These are phyloP conservation scores for Resseliella maxima DNA, from an alignment of 2,888 invertebrate genomes.

Conservation along the genomic window DNA sequence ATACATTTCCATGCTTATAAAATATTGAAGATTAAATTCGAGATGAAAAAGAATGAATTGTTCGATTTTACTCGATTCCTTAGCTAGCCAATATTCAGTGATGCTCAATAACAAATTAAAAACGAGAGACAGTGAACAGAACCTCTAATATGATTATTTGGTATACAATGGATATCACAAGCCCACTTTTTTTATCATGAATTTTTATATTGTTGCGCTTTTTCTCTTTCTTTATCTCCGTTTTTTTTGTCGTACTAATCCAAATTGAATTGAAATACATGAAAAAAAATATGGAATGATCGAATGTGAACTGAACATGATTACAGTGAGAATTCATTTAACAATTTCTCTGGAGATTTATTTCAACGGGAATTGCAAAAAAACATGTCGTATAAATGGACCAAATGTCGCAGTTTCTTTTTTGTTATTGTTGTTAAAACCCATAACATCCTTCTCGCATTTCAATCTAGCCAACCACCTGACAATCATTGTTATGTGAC, in stretches of 20 bases:
- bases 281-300: neutral
- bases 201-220: neutral
- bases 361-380: neutral
- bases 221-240: neutral
- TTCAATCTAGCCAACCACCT: neutral
- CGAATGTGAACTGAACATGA: neutral
- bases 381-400: neutral
- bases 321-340: neutral
- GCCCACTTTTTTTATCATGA: neutral
- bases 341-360: constrained; percentile 11
- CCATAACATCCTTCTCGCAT: neutral
- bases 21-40: neutral
- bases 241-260: neutral
- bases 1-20: neutral
- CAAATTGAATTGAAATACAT: neutral
- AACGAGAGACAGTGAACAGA: too few relatives aligned
- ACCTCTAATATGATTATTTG: neutral
- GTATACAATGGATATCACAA: neutral
- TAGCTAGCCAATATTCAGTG: neutral
- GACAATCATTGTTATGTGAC: constrained; percentile 4
- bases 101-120: neutral
- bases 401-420: neutral
- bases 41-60: neutral
- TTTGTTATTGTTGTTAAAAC: neutral
- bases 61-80: constrained; percentile 32